Base-by-base conservation (phyloP, 2,113 vertebrate species). In the Xiphophorus hellerii region DNA sequence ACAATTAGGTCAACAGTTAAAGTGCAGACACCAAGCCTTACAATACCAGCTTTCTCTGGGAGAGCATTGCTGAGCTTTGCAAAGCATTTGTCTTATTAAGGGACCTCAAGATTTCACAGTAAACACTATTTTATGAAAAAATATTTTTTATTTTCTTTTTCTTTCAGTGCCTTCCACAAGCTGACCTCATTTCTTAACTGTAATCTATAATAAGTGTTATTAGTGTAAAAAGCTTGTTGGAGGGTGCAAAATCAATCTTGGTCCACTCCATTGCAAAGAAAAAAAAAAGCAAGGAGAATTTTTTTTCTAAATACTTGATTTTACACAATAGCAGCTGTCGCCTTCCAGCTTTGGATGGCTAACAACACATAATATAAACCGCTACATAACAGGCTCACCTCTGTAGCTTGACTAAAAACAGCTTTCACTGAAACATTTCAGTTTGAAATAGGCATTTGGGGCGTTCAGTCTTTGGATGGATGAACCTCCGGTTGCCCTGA, bases 361-460 rank as follows among this genome's bases (percentile, higher is more conserved):
- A 75, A 74, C 69, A 30, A 75, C 51, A 77, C 69, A 54, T 68
- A 76, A 22, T 58, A 28, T 28, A 9, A 44, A 61, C 65, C 74
- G 61, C 76, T 81, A 86, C 37, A 64, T 62, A 81, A 67, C 70
- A 76, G 78, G 71, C 44, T 73, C 12, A 0, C 33, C 65, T 54
- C 44, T 67, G 62, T 64, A 51, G 61, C 33, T 69, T 73, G 77
- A 74, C 72, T 81, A 84, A 79, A 77, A 69, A 73, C 69, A 75
- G 35, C 76, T 27, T 71, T 63, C 17, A 63, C 3, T 51, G 75
- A 20, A 73, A 80, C 61, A 82, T 90, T 84, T 85, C 70, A 86
- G 82, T 88, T 84, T 78, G 77, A 89, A 90, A 88, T 68, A 90
- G 85, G 75, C 73, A 12, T 88, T 78, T 73, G 66, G 83, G 79